Percentiles rank a stretch among this genome's conserved stretches.
Evolutionary conservation across 2,888 invertebrate species (phyloP).

Genomic region (Cantharis nigra): DNA sequence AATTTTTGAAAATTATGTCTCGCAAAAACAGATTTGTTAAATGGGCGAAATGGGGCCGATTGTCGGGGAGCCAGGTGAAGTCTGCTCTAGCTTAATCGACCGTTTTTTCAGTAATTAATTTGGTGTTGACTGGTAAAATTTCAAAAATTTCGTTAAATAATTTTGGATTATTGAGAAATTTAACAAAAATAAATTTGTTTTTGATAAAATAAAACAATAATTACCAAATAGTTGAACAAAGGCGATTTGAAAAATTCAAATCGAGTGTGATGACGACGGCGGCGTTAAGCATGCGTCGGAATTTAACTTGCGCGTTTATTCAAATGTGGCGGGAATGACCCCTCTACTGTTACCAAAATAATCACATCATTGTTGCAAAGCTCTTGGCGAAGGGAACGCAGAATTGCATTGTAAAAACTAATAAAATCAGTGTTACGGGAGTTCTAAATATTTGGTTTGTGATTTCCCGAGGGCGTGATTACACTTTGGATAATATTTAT

Average conservation of each 20-base stretch:
- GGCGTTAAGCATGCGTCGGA: slow-evolving; percentile 33
- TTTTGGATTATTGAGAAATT: no score
- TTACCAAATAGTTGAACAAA: no score
- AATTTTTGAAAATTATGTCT: no score
- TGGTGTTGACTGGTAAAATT: no score
- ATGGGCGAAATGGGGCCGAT: no score
- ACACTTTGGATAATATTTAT: background rate
- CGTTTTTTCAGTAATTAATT: no score
- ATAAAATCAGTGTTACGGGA: background rate
- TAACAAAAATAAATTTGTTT: no score
- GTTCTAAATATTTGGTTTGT: background rate
- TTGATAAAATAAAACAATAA: background rate
- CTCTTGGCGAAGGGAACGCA: slow-evolving; percentile 37
- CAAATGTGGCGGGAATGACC: slow-evolving; percentile 50
- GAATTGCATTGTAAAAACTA: slow-evolving; percentile 14
- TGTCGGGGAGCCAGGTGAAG: no score
- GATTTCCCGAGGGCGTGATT: background rate
- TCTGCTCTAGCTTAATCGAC: no score
- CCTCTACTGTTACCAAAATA: slow-evolving; percentile 52
- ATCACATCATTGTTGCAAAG: slow-evolving; percentile 49
- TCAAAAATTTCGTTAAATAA: no score
- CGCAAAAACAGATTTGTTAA: no score
- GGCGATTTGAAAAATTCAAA: background rate
- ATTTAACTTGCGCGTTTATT: slow-evolving; percentile 44
- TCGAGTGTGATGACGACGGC: background rate